These are phyloP conservation scores for Drosophila rufa DNA, from an alignment of 1,140 invertebrate genomes.

Conservation along the genomic window DNA sequence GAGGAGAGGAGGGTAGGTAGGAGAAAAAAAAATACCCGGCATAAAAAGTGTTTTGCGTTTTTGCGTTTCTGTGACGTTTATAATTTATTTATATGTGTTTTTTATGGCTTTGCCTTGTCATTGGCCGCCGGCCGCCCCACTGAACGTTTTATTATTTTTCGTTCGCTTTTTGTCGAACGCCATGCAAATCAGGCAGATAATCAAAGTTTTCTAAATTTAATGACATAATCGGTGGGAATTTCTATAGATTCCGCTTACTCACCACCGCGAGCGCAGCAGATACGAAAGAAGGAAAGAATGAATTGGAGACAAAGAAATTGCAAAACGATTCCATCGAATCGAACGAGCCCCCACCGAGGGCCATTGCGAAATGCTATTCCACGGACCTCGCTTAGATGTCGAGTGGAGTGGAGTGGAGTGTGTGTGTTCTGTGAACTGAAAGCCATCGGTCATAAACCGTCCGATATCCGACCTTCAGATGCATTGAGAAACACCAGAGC, in stretches of 20 bases:
- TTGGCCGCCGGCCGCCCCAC: slow-evolving; percentile 27
- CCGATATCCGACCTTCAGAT: slow-evolving; percentile 52
- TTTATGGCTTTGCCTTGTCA: slow-evolving; percentile 51
- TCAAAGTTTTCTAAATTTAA: slow-evolving; percentile 47
- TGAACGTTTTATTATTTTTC: slow-evolving; percentile 34
- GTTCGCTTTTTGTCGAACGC: slow-evolving; percentile 5
- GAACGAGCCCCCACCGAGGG: slow-evolving; percentile 28
- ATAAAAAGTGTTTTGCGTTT: slow-evolving; percentile 29
- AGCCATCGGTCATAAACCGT: slow-evolving; percentile 29
- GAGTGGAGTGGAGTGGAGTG: not conserved
- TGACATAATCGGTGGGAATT: slow-evolving; percentile 48
- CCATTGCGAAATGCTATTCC: slow-evolving; percentile 14
- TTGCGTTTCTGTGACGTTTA: slow-evolving; percentile 65
- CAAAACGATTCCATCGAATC: slow-evolving; percentile 19
- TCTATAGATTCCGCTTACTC: slow-evolving; percentile 42
- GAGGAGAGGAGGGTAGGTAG: not conserved
- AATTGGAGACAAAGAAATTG: slow-evolving; percentile 30
- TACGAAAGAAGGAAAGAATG: not conserved
- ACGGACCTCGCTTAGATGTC: slow-evolving; percentile 1
- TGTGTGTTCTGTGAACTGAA: slow-evolving; percentile 10
- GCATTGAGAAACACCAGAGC: slow-evolving; percentile 26
- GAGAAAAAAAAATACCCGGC: slow-evolving; percentile 1
- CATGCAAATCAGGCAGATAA: slow-evolving; percentile 24
- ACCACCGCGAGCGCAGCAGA: not conserved
- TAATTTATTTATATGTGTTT: slow-evolving; percentile 60